Conservation (phyloP, 1,140 invertebrate species). For the Bathynomus jamesi region DNA sequence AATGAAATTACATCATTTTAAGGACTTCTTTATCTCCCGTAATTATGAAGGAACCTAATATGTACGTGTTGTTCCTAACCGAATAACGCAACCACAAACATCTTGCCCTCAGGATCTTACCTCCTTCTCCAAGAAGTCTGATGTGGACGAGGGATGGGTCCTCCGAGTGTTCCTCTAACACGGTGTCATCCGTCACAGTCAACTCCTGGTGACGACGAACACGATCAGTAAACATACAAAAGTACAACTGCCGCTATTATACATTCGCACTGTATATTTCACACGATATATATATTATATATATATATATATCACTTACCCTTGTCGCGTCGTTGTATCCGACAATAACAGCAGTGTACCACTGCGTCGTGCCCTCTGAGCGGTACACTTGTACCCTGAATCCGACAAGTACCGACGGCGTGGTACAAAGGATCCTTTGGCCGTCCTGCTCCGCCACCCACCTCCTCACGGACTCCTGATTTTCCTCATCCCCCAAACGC, state of each 20-base stretch:
- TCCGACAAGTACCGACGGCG: slow-evolving; percentile 73
- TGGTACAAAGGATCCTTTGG: slow-evolving; percentile 69
- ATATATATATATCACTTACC: no score
- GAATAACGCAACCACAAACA: no score
- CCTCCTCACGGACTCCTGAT: slow-evolving; percentile 51
- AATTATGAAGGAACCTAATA: no score
- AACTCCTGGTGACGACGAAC: slow-evolving; percentile 71
- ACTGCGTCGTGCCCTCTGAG: slow-evolving; percentile 76
- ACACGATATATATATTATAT: no score
- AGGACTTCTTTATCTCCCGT: no score
- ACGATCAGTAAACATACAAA: no score
- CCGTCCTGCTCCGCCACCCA: slow-evolving; percentile 76
- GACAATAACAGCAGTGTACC: slow-evolving; percentile 82
- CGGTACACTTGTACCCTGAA: slow-evolving; percentile 77
- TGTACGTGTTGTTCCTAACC: no score
- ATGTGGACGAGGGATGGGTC: slow-evolving; percentile 75
- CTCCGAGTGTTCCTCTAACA: slow-evolving; percentile 77
- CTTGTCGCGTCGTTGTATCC: slow-evolving; percentile 74
- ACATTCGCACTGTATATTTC: no score
- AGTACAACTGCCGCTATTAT: no score
- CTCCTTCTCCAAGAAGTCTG: slow-evolving; percentile 74
- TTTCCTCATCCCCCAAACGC: background rate
- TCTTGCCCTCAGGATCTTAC: no score
- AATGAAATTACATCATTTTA: no score
- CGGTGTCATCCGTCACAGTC: slow-evolving; percentile 77